phyloP scores from a whole-genome alignment of 1,140 invertebrate genomes.

The Camponotus floridanus region DNA sequence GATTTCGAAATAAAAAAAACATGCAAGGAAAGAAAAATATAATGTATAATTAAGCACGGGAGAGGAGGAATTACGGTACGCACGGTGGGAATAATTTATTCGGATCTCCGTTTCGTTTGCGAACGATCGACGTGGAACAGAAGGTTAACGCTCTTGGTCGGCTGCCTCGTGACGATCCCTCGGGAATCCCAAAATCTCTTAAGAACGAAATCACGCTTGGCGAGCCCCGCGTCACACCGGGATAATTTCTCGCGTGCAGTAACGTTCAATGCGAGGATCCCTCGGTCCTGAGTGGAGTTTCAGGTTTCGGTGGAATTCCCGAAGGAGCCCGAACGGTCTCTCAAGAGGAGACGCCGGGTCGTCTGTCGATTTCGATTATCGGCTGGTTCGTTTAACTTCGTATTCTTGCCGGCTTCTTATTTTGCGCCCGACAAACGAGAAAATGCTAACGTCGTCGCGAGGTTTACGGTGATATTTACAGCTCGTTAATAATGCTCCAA shows the following conservation, averaged over 20 bases:
- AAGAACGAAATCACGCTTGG: constrained; percentile 56
- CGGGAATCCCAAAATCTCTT: constrained; percentile 55
- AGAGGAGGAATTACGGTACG: not conserved
- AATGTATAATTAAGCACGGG: not conserved
- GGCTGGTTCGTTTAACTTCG: constrained; percentile 57
- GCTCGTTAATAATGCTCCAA: constrained; percentile 30
- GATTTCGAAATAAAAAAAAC: not conserved
- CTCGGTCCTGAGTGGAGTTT: constrained; percentile 37
- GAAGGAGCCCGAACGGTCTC: constrained; percentile 37
- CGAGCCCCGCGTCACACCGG: constrained; percentile 24
- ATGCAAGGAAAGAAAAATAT: not conserved
- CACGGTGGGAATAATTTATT: constrained; percentile 9
- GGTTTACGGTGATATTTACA: constrained; percentile 3
- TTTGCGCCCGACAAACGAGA: constrained; percentile 14
- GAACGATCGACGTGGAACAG: constrained; percentile 28
- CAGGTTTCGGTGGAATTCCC: constrained; percentile 25
- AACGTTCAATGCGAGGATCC: constrained; percentile 47
- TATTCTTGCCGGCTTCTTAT: constrained; percentile 47
- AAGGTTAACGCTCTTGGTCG: constrained; percentile 27
- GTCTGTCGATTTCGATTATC: constrained; percentile 58
- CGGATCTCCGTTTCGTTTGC: constrained; percentile 10
- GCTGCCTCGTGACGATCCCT: constrained; percentile 10
- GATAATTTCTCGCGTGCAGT: constrained; percentile 59
- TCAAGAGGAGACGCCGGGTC: constrained; percentile 25
- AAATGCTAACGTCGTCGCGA: constrained; percentile 24